A percentile compares a stretch with the other conserved stretches of the same genome.
These are phyloP conservation scores for Reticulitermes lucifugus DNA, from an alignment of 2,888 invertebrate species.

Conservation along the genomic window DNA sequence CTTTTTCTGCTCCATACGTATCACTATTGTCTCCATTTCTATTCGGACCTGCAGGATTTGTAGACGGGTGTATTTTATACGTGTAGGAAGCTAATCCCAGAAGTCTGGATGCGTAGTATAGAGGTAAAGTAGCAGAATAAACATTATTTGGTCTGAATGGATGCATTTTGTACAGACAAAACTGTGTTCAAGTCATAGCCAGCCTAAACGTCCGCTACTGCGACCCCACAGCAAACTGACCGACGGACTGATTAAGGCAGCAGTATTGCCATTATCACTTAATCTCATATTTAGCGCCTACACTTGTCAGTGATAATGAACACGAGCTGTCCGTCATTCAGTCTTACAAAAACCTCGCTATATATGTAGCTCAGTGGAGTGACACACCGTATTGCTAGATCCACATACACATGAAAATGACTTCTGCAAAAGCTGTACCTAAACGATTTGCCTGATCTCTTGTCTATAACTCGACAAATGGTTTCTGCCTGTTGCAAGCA, in stretches of 20 bases:
- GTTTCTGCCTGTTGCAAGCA: neutral
- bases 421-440: neutral
- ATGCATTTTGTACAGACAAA: neutral
- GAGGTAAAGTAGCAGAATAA: neutral
- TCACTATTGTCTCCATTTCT: neutral
- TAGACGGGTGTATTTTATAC: neutral
- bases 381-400: neutral
- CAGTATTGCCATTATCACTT: neutral
- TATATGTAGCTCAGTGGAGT: neutral
- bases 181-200: neutral
- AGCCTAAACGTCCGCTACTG: neutral
- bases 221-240: neutral
- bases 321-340: neutral
- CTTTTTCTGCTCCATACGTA: neutral
- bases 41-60: neutral
- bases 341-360: neutral
- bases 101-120: slow-evolving; percentile 19
- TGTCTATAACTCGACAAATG: neutral
- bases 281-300: neutral
- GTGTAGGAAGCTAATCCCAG: slow-evolving; percentile 13
- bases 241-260: neutral
- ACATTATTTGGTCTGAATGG: neutral
- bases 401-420: neutral
- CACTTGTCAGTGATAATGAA: neutral
- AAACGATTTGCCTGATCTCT: neutral